Evolutionary conservation across 2,797 vertebrate species (phyloP).

Genomic region (Pangasius krempfi): DNA sequence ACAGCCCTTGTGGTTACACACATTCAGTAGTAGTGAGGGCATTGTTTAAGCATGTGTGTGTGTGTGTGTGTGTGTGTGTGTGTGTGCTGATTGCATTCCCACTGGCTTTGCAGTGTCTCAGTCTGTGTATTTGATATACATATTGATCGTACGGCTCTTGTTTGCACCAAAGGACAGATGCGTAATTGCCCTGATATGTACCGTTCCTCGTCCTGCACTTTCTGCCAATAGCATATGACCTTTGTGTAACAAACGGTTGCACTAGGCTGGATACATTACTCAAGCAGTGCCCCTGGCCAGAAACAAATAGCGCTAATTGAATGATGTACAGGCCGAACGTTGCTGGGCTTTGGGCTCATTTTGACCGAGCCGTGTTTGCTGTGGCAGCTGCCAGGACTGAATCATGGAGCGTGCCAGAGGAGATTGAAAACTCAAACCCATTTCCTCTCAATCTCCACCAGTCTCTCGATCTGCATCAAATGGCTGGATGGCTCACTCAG

Average conservation of each 20-base stretch:
- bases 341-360: slow-evolving; percentile 31
- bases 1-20: background rate
- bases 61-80: slow-evolving; percentile 3
- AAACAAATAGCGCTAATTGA: slow-evolving; percentile 61
- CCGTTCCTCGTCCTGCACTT: slow-evolving; percentile 48
- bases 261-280: slow-evolving; percentile 48
- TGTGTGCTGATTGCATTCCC: slow-evolving; percentile 50
- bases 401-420: slow-evolving; percentile 38
- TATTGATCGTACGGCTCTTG: slow-evolving; percentile 73
- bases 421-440: slow-evolving; percentile 52
- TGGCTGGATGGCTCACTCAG: slow-evolving; percentile 40
- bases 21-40: background rate
- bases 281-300: slow-evolving; percentile 35
- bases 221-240: slow-evolving; percentile 61
- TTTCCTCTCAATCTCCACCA: slow-evolving; percentile 43
- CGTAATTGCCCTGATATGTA: slow-evolving; percentile 72
- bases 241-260: slow-evolving; percentile 56
- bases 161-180: slow-evolving; percentile 73
- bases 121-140: slow-evolving; percentile 72
- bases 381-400: slow-evolving; percentile 42
- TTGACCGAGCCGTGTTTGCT: slow-evolving; percentile 43
- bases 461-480: slow-evolving; percentile 35
- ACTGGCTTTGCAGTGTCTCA: slow-evolving; percentile 41
- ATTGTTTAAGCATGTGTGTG: background rate
- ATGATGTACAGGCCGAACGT: slow-evolving; percentile 51